Conservation (phyloP, 1,140 invertebrate species). For the Pseudobourletiella spinata region DNA sequence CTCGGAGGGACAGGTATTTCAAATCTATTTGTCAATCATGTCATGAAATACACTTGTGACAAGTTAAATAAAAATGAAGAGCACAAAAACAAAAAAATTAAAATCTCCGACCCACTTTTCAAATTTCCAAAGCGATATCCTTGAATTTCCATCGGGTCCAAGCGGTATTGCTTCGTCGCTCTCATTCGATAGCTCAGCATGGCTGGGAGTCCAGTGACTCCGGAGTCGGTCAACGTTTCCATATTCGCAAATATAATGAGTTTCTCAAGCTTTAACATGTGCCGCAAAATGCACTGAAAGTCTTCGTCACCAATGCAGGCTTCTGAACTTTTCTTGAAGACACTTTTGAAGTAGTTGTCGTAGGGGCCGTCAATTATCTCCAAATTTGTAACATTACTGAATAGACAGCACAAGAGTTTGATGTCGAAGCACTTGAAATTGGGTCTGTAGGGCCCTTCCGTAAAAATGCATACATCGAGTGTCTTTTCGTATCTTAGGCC, state of each 20-base stretch:
- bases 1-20: neutral
- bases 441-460: neutral
- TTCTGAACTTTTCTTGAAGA: neutral
- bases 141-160: neutral
- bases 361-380: constrained; percentile 1
- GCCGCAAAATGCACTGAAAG: neutral
- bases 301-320: neutral
- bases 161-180: neutral
- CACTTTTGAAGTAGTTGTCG: neutral
- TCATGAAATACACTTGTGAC: no score
- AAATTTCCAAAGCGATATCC: neutral
- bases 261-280: neutral
- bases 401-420: neutral
- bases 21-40: neutral
- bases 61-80: no score
- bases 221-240: neutral
- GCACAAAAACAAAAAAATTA: no score
- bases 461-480: neutral
- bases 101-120: no score
- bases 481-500: neutral
- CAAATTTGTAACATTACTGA: neutral
- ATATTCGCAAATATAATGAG: constrained; percentile 1
- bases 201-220: neutral
- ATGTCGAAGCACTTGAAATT: neutral
- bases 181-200: neutral